Conservation (phyloP, 2,888 invertebrate genomes). For the Epinotia nisella region DNA sequence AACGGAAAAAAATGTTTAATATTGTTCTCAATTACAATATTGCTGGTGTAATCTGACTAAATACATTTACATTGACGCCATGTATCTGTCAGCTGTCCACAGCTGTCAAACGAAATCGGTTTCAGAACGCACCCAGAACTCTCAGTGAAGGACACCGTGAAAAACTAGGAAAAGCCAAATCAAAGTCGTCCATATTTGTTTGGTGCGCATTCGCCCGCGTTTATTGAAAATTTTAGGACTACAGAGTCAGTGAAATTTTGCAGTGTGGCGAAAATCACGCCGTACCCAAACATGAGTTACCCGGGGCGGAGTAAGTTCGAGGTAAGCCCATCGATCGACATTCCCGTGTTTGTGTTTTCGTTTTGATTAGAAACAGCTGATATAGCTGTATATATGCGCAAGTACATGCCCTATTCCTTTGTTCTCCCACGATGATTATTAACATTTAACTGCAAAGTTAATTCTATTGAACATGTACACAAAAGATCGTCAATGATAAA, state of each 20-base stretch:
- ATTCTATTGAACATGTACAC: background rate
- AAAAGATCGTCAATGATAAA: slow-evolving; percentile 49
- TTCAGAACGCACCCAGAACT: slow-evolving; percentile 36
- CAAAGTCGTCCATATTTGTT: slow-evolving; percentile 68
- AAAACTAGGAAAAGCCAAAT: slow-evolving; percentile 59
- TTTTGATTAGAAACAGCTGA: slow-evolving; percentile 86
- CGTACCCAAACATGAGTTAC: slow-evolving; percentile 85
- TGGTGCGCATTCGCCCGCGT: slow-evolving; percentile 56
- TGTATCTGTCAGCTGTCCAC: slow-evolving; percentile 21
- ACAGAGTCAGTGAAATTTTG: slow-evolving; percentile 59
- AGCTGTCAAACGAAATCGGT: slow-evolving; percentile 31
- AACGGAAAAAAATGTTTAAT: fast-evolving
- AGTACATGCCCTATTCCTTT: slow-evolving; percentile 64
- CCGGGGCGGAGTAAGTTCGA: slow-evolving; percentile 87
- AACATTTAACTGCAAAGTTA: slow-evolving; percentile 26
- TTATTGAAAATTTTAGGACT: slow-evolving; percentile 53
- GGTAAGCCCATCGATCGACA: slow-evolving; percentile 72
- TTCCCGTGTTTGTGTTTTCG: slow-evolving; percentile 76
- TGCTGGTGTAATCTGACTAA: background rate
- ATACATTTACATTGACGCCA: background rate
- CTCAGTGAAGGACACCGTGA: slow-evolving; percentile 47
- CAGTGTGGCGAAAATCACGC: slow-evolving; percentile 82
- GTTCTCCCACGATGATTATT: slow-evolving; percentile 55
- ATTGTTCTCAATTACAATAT: background rate
- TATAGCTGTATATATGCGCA: slow-evolving; percentile 56